Conservation (phyloP, 2,888 invertebrate genomes). For the Coleophora deauratella region DNA sequence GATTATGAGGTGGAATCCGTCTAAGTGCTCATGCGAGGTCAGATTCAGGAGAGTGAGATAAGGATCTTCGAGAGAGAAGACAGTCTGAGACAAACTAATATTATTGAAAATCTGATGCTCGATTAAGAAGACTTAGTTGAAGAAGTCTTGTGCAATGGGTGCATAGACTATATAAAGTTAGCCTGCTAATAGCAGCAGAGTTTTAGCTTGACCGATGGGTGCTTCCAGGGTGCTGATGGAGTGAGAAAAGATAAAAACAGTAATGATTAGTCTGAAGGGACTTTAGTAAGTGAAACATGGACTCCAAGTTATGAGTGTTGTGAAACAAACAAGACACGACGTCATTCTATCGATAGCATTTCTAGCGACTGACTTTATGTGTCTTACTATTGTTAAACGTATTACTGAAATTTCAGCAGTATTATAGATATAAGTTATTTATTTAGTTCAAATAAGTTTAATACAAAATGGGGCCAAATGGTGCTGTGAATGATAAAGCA, state of each 20-base stretch:
- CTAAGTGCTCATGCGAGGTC: conserved; percentile 56
- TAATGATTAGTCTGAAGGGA: too few species aligned
- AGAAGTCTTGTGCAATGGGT: too few species aligned
- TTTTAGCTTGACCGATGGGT: too few species aligned
- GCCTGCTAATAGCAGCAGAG: too few species aligned
- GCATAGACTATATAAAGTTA: too few species aligned
- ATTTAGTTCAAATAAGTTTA: conserved; percentile 31
- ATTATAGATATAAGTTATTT: conserved; percentile 55
- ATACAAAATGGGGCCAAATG: conserved; percentile 56
- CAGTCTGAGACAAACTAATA: too few species aligned
- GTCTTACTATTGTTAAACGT: conserved; percentile 34
- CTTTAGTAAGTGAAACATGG: too few species aligned
- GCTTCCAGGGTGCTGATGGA: too few species aligned
- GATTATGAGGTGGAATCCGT: conserved; percentile 66
- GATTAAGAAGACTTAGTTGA: too few species aligned
- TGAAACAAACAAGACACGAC: conserved; percentile 4
- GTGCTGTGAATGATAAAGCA: conserved; percentile 45
- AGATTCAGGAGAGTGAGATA: not conserved
- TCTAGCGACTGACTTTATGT: conserved; percentile 37
- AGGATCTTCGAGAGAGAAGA: too few species aligned
- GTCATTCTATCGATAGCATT: conserved; percentile 6
- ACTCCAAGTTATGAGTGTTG: not conserved
- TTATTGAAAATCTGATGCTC: too few species aligned
- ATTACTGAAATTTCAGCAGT: conserved; percentile 47
- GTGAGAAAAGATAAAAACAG: too few species aligned